Percentiles rank a stretch among this genome's conserved stretches.
Conservation (phyloP, 1,140 invertebrate species). For the Drosophila rufa region DNA sequence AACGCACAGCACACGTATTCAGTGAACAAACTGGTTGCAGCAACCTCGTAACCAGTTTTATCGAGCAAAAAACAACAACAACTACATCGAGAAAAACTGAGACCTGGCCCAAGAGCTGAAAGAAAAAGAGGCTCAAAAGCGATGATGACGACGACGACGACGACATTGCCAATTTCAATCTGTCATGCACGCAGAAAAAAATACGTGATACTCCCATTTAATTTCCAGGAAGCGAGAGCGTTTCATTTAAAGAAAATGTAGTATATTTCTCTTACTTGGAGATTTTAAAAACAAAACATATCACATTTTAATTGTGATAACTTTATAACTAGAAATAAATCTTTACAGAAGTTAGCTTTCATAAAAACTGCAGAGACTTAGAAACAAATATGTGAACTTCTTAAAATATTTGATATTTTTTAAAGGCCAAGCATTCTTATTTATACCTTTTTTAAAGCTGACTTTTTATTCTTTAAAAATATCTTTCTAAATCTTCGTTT, state of each 20-base stretch:
- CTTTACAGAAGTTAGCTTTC: neutral
- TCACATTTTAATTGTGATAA: no score
- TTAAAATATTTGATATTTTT: neutral
- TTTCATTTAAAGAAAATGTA: constrained; percentile 4
- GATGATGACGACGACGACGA: constrained; percentile 43
- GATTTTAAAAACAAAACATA: no score
- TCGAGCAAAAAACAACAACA: constrained; percentile 26
- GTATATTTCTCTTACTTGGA: neutral
- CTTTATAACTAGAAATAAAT: neutral
- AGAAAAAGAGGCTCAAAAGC: constrained; percentile 43
- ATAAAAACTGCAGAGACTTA: neutral
- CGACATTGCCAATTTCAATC: constrained; percentile 63
- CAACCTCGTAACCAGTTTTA: constrained; percentile 56
- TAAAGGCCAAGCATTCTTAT: neutral
- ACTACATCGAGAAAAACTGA: neutral
- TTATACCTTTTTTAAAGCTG: neutral
- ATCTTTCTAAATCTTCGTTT: no score
- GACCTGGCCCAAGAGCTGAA: constrained; percentile 26
- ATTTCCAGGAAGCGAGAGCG: constrained; percentile 5
- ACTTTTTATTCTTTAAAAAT: neutral
- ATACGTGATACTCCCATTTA: neutral
- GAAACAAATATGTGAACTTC: neutral
- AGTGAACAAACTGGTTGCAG: constrained; percentile 45
- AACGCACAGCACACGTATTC: constrained; percentile 30
- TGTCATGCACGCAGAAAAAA: constrained; percentile 15